phyloP scores from a whole-genome alignment of 2,888 invertebrate species.

The Eledona agricola region DNA sequence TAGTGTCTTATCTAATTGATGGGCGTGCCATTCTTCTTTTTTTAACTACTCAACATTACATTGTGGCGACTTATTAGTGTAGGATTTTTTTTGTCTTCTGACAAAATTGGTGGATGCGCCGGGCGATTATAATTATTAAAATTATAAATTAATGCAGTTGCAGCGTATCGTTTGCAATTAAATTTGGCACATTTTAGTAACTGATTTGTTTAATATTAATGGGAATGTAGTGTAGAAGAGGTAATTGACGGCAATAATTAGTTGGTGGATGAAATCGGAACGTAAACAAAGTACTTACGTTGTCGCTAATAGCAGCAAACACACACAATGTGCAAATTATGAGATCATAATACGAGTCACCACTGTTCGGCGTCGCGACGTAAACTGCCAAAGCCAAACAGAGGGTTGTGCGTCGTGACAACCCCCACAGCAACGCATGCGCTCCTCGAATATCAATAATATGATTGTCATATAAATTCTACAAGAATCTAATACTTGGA shows the following conservation, averaged over 20 bases:
- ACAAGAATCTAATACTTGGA: slow-evolving; percentile 40
- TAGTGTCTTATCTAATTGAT: slow-evolving; percentile 29
- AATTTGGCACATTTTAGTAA: too few relatives aligned
- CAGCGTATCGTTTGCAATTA: too few relatives aligned
- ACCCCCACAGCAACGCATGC: slow-evolving; percentile 37
- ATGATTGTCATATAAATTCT: slow-evolving; percentile 45
- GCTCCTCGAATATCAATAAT: slow-evolving; percentile 45
- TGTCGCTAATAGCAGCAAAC: slow-evolving; percentile 22
- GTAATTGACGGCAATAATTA: background rate
- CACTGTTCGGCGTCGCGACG: slow-evolving; percentile 33
- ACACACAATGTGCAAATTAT: slow-evolving; percentile 36
- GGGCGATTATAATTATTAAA: slow-evolving; percentile 24
- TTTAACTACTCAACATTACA: too few relatives aligned
- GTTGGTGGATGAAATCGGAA: background rate
- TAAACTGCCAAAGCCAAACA: slow-evolving; percentile 37
- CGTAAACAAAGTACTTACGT: slow-evolving; percentile 28
- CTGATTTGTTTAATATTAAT: too few relatives aligned
- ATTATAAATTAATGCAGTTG: too few relatives aligned
- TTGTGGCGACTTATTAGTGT: slow-evolving; percentile 9
- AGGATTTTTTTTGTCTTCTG: too few relatives aligned
- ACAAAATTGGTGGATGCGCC: slow-evolving; percentile 30
- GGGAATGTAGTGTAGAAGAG: too few relatives aligned
- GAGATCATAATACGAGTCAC: slow-evolving; percentile 33
- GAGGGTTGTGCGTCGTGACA: slow-evolving; percentile 38
- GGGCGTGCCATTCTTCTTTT: slow-evolving; percentile 28